Percentiles rank a stretch among this genome's conserved stretches.
These are phyloP conservation scores for Stigmatopora argus DNA, from an alignment of 2,113 vertebrate species.

Conservation along the genomic window DNA sequence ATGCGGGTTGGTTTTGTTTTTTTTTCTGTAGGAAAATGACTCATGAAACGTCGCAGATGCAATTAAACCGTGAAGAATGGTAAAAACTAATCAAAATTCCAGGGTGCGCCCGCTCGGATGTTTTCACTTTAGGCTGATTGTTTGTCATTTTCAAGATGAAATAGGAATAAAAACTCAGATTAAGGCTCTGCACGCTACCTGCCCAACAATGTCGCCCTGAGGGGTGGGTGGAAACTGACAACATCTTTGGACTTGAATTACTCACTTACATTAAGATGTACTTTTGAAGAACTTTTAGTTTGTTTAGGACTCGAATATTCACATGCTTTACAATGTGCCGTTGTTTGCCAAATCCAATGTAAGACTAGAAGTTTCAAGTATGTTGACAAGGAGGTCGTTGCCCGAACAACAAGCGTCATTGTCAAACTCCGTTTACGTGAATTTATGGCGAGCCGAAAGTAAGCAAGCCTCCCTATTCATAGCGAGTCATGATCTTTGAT, in stretches of 20 bases:
- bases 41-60: background rate
- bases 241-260: background rate
- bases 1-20: background rate
- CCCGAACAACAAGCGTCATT: conserved; percentile 6
- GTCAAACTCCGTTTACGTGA: conserved; percentile 6
- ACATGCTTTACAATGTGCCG: background rate
- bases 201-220: background rate
- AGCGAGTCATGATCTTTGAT: conserved; percentile 15
- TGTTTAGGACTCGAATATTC: background rate
- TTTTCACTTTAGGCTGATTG: conserved; percentile 7
- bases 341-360: background rate
- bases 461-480: conserved; percentile 1
- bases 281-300: background rate
- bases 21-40: conserved; percentile 2
- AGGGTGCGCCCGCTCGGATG: background rate
- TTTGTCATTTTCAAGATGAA: conserved; percentile 6
- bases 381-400: conserved; percentile 1
- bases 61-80: conserved; percentile 7
- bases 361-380: background rate
- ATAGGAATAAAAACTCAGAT: background rate
- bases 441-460: conserved; percentile 7
- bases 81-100: conserved; percentile 2
- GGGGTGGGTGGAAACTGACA: background rate
- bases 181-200: background rate
- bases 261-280: background rate